Evolutionary conservation across 2,888 invertebrate genomes (phyloP), one percentile per base, ranked within the genome.

Genomic region (Leptopilina drosophilae): DNA sequence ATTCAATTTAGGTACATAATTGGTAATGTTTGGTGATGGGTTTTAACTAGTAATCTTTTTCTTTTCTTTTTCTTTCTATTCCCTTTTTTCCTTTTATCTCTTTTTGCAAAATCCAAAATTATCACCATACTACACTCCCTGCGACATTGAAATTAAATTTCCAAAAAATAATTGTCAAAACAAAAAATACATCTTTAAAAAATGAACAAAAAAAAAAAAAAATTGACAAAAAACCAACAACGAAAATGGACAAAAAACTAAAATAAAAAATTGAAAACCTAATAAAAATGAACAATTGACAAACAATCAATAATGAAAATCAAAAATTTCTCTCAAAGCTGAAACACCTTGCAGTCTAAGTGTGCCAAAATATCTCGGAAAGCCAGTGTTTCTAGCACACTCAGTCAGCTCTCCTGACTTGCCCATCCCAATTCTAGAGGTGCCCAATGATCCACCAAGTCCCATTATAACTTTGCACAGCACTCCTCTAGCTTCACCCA

Each of bases 331-430:
- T 73, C 33, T 59, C 26, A 73, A 26, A 73, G 33, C 56, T 33
- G 73, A 73, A 73, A 40, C 69, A 26, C 73, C 65, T 6, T 77
- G 69, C 42, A n/a, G n/a, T 40, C 80, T 77, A 65, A 73, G 56
- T 73, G 73, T 84, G 20, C 78, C 83, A 15, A 81, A 81, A 75
- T 81, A 79, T 49, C 80, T 87, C 33, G 87, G 87, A 67, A 86
- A 86, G 53, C 87, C 89, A 4, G 81, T 86, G 62, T 78, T 80
- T 8, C 83, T 91, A 76, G 86, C 89, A n/a, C 91, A 91, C 81
- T 91, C 91, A 53, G 67, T 89, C 62, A 91, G 91, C 82, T 91
- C 91, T 42, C 91, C 91, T 33, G 90, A 91, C 76, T 80, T 90
- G 42, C 89, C 90, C 40, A 83, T 87, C 46, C 87, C 88, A 7